Conservation (phyloP, 2,113 vertebrate species). For the Dryoscopus gambensis region DNA sequence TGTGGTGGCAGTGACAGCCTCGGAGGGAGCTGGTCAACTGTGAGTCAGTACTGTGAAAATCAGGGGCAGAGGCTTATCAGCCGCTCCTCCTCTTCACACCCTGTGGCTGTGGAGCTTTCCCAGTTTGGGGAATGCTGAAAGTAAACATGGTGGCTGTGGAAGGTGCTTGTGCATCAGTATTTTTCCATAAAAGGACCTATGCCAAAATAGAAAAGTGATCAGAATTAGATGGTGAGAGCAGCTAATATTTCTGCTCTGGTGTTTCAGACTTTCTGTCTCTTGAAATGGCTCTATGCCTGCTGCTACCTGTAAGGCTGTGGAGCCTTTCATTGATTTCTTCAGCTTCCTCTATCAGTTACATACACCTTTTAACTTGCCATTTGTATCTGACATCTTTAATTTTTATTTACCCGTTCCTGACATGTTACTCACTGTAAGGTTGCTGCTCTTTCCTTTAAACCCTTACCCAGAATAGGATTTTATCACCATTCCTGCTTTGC, state of each 20-base stretch:
- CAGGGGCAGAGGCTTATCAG: neutral
- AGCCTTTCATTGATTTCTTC: neutral
- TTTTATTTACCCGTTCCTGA: neutral
- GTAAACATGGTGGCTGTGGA: neutral
- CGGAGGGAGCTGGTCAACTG: neutral
- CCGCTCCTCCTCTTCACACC: neutral
- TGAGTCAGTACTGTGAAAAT: conserved; percentile 9
- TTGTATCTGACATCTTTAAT: neutral
- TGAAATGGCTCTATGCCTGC: neutral
- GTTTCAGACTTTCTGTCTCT: neutral
- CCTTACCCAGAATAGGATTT: neutral
- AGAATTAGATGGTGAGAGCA: neutral
- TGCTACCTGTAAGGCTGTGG: neutral
- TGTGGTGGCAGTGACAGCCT: neutral
- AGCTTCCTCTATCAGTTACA: neutral
- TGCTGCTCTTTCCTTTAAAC: neutral
- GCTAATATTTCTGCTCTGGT: neutral
- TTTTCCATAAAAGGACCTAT: neutral
- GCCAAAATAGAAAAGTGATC: neutral
- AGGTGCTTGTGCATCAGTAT: neutral
- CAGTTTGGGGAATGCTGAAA: neutral
- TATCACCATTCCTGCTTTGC: neutral
- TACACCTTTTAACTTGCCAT: neutral
- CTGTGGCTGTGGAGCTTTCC: neutral
- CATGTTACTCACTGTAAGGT: neutral